Conservation (phyloP, 2,113 vertebrate genomes). For the Macheiramphus alcinus region DNA sequence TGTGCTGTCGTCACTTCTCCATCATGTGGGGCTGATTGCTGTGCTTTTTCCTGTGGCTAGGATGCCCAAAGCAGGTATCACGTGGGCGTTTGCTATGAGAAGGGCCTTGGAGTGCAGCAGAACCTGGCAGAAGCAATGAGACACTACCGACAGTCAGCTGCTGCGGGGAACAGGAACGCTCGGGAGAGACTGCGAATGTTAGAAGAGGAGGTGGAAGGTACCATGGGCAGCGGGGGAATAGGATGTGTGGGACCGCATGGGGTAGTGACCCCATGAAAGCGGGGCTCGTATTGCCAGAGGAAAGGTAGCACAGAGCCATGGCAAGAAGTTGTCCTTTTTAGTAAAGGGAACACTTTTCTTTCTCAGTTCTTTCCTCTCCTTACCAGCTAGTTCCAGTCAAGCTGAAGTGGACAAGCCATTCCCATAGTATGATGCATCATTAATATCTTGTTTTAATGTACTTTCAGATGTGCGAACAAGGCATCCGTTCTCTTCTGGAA, state of each 20-base stretch:
- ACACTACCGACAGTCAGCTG: constrained; percentile 78
- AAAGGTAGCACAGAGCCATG: not conserved
- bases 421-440: not conserved
- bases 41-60: constrained; percentile 63
- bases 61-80: constrained; percentile 83
- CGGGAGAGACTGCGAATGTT: constrained; percentile 62
- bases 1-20: not conserved
- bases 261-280: not conserved
- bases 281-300: accelerated
- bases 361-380: not conserved
- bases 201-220: constrained; percentile 58
- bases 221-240: not conserved
- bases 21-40: not conserved
- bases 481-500: not conserved
- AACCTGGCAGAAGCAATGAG: constrained; percentile 69
- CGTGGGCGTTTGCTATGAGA: constrained; percentile 87
- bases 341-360: not conserved
- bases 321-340: not conserved
- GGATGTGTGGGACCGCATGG: accelerated
- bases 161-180: constrained; percentile 72
- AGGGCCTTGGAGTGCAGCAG: constrained; percentile 80
- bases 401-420: not conserved
- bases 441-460: not conserved
- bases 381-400: not conserved
- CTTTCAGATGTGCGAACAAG: constrained; percentile 13